phyloP scores from a whole-genome alignment of 1,140 invertebrate species.

The Chlorops oryzae region DNA sequence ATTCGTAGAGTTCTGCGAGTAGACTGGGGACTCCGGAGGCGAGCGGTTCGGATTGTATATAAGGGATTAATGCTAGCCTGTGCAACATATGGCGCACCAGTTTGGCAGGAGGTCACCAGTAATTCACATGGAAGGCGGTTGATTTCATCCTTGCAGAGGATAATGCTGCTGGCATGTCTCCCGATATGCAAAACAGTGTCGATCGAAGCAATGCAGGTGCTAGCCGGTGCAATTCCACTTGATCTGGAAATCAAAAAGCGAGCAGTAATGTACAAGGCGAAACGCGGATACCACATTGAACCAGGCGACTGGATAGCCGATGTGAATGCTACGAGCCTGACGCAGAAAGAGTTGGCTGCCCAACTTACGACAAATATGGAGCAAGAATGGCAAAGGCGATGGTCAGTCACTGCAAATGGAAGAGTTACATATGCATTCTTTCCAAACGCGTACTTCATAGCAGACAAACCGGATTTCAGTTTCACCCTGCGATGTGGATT shows the following conservation, averaged over 20 bases:
- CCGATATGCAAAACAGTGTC: slow-evolving; percentile 6
- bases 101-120: too few relatives aligned
- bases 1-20: too few relatives aligned
- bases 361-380: neutral
- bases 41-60: too few relatives aligned
- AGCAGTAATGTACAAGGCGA: slow-evolving; percentile 7
- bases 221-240: neutral
- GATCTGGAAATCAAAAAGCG: slow-evolving; percentile 2
- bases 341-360: neutral
- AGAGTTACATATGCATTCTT: slow-evolving; percentile 5
- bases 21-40: too few relatives aligned
- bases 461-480: neutral
- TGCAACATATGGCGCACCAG: too few relatives aligned
- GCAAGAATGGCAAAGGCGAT: slow-evolving; percentile 1
- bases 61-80: too few relatives aligned
- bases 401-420: neutral
- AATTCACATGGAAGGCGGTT: neutral
- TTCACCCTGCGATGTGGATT: slow-evolving; percentile 7
- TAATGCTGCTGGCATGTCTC: slow-evolving; percentile 4
- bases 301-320: neutral
- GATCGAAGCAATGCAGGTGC: slow-evolving; percentile 8
- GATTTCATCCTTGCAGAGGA: neutral
- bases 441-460: neutral
- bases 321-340: neutral
- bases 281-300: neutral